These are phyloP conservation scores for Ifrita kowaldi DNA, from an alignment of 2,113 vertebrate species.

Conservation along the genomic window DNA sequence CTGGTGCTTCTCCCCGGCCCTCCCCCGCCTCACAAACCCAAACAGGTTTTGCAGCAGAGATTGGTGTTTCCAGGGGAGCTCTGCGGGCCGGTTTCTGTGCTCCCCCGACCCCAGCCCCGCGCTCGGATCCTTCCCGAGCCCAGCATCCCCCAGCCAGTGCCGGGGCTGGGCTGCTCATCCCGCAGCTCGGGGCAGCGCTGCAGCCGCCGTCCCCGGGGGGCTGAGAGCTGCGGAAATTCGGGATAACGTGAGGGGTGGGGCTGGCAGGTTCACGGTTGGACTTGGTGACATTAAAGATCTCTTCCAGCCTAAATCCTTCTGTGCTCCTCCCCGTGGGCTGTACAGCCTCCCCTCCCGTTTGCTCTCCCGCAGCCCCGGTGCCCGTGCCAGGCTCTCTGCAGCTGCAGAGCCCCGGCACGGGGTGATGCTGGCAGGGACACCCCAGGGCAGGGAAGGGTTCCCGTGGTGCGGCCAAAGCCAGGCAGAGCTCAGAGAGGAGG, in stretches of 20 bases:
- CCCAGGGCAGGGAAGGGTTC: not conserved
- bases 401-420: accelerated
- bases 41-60: not conserved
- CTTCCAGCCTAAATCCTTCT: not conserved
- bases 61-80: not conserved
- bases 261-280: not conserved
- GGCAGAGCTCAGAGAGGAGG: not conserved
- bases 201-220: not conserved
- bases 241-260: not conserved
- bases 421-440: not conserved
- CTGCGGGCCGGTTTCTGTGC: not conserved
- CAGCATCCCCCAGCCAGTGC: not conserved
- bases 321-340: not conserved
- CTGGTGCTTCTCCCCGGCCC: not conserved
- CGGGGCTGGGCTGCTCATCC: not conserved
- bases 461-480: not conserved
- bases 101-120: accelerated
- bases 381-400: not conserved
- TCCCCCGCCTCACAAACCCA: not conserved
- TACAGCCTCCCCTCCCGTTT: not conserved
- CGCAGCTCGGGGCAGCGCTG: not conserved
- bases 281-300: too few relatives aligned
- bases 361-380: accelerated
- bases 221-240: not conserved
- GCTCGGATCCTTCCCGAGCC: accelerated